Evolutionary conservation across 2,113 vertebrate species (phyloP).

Genomic region (Xyrauchen texanus): DNA sequence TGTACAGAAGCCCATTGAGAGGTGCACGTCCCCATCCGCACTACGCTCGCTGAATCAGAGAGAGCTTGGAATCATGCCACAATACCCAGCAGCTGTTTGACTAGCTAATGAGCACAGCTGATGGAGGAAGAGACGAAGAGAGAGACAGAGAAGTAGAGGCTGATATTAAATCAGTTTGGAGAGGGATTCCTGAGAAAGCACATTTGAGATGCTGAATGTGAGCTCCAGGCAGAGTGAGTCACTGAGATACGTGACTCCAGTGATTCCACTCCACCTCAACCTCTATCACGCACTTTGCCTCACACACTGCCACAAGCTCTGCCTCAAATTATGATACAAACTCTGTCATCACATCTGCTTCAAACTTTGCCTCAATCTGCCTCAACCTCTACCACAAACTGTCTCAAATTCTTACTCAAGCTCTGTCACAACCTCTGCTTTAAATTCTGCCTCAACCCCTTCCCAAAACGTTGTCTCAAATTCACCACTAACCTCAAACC

Average conservation of each 20-base stretch:
- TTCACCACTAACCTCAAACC: no score
- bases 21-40: neutral
- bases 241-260: constrained; percentile 57
- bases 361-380: neutral
- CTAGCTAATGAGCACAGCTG: constrained; percentile 9
- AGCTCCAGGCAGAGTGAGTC: constrained; percentile 59
- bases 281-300: neutral
- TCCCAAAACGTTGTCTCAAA: no score
- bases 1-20: constrained; percentile 27
- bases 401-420: no score
- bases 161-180: constrained; percentile 56
- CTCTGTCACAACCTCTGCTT: no score
- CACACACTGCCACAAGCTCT: neutral
- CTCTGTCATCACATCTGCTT: neutral
- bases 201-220: constrained; percentile 63
- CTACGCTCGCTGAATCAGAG: constrained; percentile 11
- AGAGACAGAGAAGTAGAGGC: constrained; percentile 10
- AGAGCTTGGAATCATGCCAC: neutral
- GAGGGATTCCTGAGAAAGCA: constrained; percentile 50
- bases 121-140: neutral
- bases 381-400: no score
- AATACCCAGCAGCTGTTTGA: constrained; percentile 20
- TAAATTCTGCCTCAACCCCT: no score
- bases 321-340: no score
- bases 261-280: constrained; percentile 15